Percentiles rank a stretch among this genome's conserved stretches.
Conservation (phyloP, 64 coral and sea anemone species). For the Montipora cactus region DNA sequence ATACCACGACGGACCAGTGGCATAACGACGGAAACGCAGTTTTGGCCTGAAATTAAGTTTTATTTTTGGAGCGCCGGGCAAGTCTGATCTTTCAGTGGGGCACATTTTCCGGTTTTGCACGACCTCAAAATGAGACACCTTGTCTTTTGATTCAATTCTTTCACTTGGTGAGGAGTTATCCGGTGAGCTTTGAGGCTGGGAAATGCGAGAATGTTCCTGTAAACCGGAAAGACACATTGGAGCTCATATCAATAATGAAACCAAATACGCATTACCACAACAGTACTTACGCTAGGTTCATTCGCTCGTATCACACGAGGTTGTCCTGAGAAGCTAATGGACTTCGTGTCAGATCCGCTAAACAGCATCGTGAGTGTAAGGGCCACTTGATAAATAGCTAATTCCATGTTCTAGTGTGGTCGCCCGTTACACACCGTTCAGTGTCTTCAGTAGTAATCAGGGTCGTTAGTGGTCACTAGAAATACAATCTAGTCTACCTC, state of each 20-base stretch:
- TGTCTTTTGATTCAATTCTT: neutral
- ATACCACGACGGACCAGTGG: too few relatives aligned
- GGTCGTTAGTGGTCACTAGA: neutral
- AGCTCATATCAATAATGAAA: too few relatives aligned
- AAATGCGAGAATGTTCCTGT: neutral
- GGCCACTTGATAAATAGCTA: constrained; percentile 13
- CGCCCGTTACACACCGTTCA: neutral
- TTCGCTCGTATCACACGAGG: neutral
- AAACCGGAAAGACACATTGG: too few relatives aligned
- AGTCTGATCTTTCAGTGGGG: too few relatives aligned
- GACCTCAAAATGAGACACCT: too few relatives aligned
- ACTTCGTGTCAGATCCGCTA: constrained; percentile 30
- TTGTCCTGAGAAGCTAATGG: neutral
- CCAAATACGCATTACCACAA: neutral
- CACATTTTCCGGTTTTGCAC: too few relatives aligned
- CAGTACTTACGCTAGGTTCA: neutral
- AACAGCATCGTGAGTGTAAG: constrained; percentile 39
- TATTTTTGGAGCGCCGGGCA: too few relatives aligned
- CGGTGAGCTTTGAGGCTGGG: neutral
- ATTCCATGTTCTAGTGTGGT: constrained; percentile 15
- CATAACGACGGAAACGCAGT: too few relatives aligned
- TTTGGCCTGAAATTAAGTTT: too few relatives aligned
- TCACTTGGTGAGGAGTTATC: neutral
- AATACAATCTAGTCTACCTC: neutral
- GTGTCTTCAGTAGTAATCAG: neutral